These are phyloP conservation scores for Halcyon badia DNA, from an alignment of 2,797 vertebrate species.

Conservation along the genomic window DNA sequence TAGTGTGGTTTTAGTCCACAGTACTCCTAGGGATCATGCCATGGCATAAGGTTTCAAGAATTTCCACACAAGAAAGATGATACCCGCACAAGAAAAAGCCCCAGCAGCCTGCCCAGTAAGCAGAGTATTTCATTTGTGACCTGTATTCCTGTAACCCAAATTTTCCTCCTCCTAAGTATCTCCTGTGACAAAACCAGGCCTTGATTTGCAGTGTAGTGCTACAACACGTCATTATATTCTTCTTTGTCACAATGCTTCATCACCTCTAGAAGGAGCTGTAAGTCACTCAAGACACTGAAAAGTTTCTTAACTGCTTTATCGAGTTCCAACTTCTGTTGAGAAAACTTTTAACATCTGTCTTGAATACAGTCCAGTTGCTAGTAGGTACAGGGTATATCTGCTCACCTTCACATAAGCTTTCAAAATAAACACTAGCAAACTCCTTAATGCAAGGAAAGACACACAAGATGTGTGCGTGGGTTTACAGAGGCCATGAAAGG, in stretches of 20 bases:
- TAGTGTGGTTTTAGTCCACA: neutral
- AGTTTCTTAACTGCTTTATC: neutral
- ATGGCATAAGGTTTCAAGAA: neutral
- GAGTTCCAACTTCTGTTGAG: neutral
- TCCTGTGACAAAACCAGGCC: neutral
- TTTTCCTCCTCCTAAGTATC: neutral
- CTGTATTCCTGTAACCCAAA: neutral
- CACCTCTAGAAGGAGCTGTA: neutral
- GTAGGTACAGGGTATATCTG: neutral
- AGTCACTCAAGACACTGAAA: neutral
- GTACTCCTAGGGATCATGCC: neutral
- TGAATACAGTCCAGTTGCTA: neutral
- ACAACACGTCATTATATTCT: neutral
- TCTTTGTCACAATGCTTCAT: neutral
- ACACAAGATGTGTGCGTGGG: neutral
- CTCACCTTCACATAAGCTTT: neutral
- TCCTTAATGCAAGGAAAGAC: neutral
- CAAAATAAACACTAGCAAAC: neutral
- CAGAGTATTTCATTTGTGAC: neutral
- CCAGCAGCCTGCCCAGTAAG: neutral
- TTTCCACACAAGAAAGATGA: rapidly evolving
- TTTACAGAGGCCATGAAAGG: neutral
- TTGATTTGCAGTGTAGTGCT: neutral
- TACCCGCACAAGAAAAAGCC: neutral
- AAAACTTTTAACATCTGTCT: neutral